Evolutionary conservation across 2,113 vertebrate genomes (phyloP), one percentile per base, ranked within the genome.

Genomic region (Semicossyphus pulcher): DNA sequence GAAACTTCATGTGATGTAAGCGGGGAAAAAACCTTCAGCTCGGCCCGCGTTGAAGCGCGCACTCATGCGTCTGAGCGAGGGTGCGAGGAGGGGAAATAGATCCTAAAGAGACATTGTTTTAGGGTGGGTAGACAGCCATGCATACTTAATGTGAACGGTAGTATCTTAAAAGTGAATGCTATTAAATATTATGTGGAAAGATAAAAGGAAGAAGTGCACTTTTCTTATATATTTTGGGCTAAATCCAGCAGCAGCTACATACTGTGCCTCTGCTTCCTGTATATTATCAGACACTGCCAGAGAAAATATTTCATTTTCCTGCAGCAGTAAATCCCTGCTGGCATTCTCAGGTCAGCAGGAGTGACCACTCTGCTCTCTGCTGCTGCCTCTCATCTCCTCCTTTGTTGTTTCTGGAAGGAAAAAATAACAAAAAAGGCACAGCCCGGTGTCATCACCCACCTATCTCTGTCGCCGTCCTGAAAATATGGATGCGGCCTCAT

Each of bases 331-430:
- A 68, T 68, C 14, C 14, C 34, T 29, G n/a, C 21, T 54, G 57
- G 16, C 32, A 44, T 77, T 70, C 41, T 36, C 59, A 44, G 59
- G 59, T 80, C 63, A 63, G 32, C 47, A 56, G 41, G 10, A 48
- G 45, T 52, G 65, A 65, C 64, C 48, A 18, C n/a, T 66, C 21
- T 25, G 51, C 29, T 64, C 52, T 54, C 36, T 36, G 37, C 18
- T n/a, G 59, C 36, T 52, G 21, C 18, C 54, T 67, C 48, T 61
- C 20, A 56, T 76, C 58, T 56, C 8, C 25, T 21, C 21, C 53
- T 26, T 63, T 52, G 23, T 53, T 23, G 28, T 42, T 41, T 59
- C 64, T 5, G 12, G 21, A 28, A 26, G 25, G 16, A 2, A 45
- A 25, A 23, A 21, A 20, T 16, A 16, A 26, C 8, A 67, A 15